Evolutionary conservation across 2,888 invertebrate species (phyloP), one percentile per base, ranked within the genome.

Genomic region (Pristionchus arcanus): DNA sequence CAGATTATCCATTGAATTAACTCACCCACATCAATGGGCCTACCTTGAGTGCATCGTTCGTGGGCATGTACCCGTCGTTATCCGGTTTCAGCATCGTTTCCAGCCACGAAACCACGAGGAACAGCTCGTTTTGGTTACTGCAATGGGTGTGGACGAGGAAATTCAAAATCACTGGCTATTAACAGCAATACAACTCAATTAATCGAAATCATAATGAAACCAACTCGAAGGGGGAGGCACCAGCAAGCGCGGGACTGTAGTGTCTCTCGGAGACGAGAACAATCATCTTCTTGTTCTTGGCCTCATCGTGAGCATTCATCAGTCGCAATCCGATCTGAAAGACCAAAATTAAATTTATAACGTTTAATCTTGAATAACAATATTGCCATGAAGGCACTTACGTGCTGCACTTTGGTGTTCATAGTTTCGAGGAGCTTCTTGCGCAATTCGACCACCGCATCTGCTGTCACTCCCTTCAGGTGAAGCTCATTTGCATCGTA

Each of bases 221-320:
- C 37, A 25, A 68, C 87, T 42, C 31, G 53, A 68, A 87, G 11
- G 63, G 59, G 13, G 87, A 87, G 16, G 87, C 63, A 28, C 42
- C 87, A 63, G 66, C 63, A 31, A 87, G n/a, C 1, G 87, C 66
- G 3, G 87, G 49, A 28, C 66, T 68, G 68, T 59, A 68, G 49
- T 42, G 37, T 28, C 68, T 59, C 31, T 87, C 87, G n/a, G 87
- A 87, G 0, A 68, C 87, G n/a, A 87, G 87, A n/a, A 87, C 87
- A 16, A 87, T 49, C 49, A 31, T 68, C 63, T 68, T 42, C 42
- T 68, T 66, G 66, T 53, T 34, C 42, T 42, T 49, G 2, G 25
- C 28, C 42, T 87, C 87, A 28, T 87, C 87, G n/a, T 37, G 42
- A 15, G 87, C 68, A 19, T 49, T 42, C 66, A 87, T 42, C 37